These are phyloP conservation scores for Idaea biselata DNA, from an alignment of 2,888 invertebrate species.

Conservation along the genomic window DNA sequence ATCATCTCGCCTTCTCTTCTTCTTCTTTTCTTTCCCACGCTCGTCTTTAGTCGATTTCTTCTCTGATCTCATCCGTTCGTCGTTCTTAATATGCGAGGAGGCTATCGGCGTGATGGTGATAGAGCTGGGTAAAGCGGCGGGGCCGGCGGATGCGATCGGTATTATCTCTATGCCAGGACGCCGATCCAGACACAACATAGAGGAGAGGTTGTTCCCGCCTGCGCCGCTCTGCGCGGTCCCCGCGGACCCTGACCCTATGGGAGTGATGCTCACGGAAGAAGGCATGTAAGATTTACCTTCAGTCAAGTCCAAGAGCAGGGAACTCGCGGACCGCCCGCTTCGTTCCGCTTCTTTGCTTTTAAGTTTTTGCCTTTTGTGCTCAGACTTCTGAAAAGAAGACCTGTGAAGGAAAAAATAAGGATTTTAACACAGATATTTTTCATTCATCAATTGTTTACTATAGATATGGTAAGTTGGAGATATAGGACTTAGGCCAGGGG, in stretches of 20 bases:
- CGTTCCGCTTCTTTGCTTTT: slow-evolving; percentile 80
- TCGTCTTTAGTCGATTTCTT: slow-evolving; percentile 73
- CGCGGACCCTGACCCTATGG: slow-evolving; percentile 71
- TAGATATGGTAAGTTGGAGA: too few species aligned
- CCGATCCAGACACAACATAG: slow-evolving; percentile 84
- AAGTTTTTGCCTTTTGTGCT: slow-evolving; percentile 81
- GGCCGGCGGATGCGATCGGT: slow-evolving; percentile 84
- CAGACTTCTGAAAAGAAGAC: slow-evolving; percentile 81
- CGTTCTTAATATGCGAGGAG: slow-evolving; percentile 76
- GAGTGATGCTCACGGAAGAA: slow-evolving; percentile 76
- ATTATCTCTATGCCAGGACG: slow-evolving; percentile 92
- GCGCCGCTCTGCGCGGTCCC: slow-evolving; percentile 75
- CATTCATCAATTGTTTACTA: too few species aligned
- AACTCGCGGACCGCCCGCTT: slow-evolving; percentile 60
- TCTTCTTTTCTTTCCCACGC: slow-evolving; percentile 84
- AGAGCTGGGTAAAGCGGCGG: slow-evolving; percentile 86
- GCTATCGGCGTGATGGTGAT: slow-evolving; percentile 93
- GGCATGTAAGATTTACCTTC: slow-evolving; percentile 79
- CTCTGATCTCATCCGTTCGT: slow-evolving; percentile 70
- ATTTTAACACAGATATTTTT: background rate
- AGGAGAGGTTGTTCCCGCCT: slow-evolving; percentile 78
- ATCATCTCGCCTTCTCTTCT: slow-evolving; percentile 87
- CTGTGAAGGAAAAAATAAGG: slow-evolving; percentile 48
- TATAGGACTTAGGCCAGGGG: too few species aligned
- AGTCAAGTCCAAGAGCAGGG: slow-evolving; percentile 75